Evolutionary conservation across 2,888 invertebrate species (phyloP).

Genomic region (Sinelater perroti): DNA sequence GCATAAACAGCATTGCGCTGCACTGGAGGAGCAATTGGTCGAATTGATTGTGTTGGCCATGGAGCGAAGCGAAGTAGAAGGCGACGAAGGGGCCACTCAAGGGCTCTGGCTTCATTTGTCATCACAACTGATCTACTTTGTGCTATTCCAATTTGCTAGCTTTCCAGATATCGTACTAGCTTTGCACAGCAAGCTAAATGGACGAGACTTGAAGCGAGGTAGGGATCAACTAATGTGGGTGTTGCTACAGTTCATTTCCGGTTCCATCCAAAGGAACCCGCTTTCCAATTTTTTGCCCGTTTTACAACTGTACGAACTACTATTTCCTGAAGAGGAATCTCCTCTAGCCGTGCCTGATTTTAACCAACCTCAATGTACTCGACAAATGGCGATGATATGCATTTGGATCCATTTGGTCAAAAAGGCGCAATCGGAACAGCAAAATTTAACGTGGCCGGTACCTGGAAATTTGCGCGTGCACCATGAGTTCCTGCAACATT

Average conservation of each 20-base stretch:
- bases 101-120: constrained; percentile 94
- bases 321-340: constrained; percentile 93
- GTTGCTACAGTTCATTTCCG: constrained; percentile 94
- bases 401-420: constrained; percentile 97
- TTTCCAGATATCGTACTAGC: constrained; percentile 93
- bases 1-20: constrained; percentile 74
- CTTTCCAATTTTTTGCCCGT: constrained; percentile 89
- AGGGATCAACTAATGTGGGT: constrained; percentile 99
- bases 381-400: constrained; percentile 93
- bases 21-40: constrained; percentile 91
- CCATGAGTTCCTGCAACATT: constrained; percentile 83
- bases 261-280: constrained; percentile 94
- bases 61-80: constrained; percentile 84
- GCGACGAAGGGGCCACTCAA: constrained; percentile 70
- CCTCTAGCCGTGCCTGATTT: constrained; percentile 90
- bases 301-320: constrained; percentile 86
- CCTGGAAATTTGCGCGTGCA: constrained; percentile 55
- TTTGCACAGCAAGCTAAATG: constrained; percentile 73
- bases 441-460: constrained; percentile 63
- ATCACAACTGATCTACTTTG: constrained; percentile 93
- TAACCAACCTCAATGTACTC: constrained; percentile 84
- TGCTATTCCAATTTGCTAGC: constrained; percentile 91
- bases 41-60: constrained; percentile 90
- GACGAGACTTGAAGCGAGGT: constrained; percentile 83
- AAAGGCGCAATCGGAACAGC: constrained; percentile 89